Conservation (phyloP, 1,140 invertebrate genomes). For the Hycleus cichorii region DNA sequence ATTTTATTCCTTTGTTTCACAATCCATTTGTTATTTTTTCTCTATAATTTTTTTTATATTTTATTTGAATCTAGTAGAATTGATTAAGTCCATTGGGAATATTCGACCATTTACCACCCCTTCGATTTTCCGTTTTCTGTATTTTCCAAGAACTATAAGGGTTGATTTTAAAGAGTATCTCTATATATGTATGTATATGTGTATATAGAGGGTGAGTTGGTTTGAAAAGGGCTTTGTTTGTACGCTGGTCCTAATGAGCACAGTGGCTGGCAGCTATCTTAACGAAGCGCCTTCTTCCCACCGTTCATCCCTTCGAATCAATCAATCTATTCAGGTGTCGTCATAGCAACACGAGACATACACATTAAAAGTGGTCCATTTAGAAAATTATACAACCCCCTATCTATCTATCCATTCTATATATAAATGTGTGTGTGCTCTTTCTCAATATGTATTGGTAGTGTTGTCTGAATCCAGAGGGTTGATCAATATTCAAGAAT, state of each 20-base stretch:
- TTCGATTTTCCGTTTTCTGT: too few relatives aligned
- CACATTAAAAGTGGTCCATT: conserved; percentile 26
- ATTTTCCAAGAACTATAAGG: neutral
- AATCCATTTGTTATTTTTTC: conserved; percentile 24
- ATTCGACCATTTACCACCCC: too few relatives aligned
- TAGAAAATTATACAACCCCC: conserved; percentile 20
- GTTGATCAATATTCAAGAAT: conserved; percentile 18
- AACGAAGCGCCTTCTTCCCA: conserved; percentile 5
- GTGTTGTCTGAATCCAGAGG: conserved; percentile 10
- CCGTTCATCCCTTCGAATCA: conserved; percentile 17
- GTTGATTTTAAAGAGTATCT: neutral
- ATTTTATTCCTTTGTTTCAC: conserved; percentile 30
- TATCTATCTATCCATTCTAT: neutral
- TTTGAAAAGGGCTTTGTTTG: too few relatives aligned
- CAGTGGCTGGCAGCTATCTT: conserved; percentile 1
- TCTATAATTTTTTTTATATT: neutral
- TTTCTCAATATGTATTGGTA: too few relatives aligned
- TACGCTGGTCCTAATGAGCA: neutral
- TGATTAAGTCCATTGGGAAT: conserved; percentile 16
- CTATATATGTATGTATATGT: neutral
- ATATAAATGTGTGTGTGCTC: too few relatives aligned
- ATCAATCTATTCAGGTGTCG: conserved; percentile 22
- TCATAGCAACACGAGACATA: conserved; percentile 22
- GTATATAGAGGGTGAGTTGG: too few relatives aligned
- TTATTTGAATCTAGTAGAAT: conserved; percentile 7